phyloP scores from a whole-genome alignment of 2,113 vertebrate species.

The Oriolus oriolus region DNA sequence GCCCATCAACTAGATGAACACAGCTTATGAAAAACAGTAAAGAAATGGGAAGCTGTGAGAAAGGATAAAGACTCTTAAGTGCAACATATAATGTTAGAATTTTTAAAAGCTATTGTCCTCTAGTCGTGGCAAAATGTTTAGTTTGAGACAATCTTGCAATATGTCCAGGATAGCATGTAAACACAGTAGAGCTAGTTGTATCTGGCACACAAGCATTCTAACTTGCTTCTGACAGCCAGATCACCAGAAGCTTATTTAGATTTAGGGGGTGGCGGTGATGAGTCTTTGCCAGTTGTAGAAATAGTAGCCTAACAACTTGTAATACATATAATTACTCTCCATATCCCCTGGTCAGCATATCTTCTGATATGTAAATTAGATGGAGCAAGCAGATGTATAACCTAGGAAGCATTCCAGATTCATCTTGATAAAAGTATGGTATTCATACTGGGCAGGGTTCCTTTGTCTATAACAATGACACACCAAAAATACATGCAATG shows the following conservation, averaged over 20 bases:
- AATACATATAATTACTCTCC: slow-evolving; percentile 68
- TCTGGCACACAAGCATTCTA: slow-evolving; percentile 31
- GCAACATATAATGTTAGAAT: background rate
- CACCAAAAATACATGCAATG: slow-evolving; percentile 23
- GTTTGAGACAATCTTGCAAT: slow-evolving; percentile 23
- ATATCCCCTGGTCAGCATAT: slow-evolving; percentile 67
- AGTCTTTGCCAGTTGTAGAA: slow-evolving; percentile 67
- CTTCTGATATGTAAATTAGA: slow-evolving; percentile 70
- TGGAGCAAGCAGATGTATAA: slow-evolving; percentile 66
- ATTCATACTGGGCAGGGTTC: slow-evolving; percentile 47
- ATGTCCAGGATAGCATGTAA: background rate
- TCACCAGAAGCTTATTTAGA: slow-evolving; percentile 64
- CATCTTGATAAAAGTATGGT: slow-evolving; percentile 68
- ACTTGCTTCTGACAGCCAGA: slow-evolving; percentile 54
- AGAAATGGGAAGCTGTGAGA: background rate
- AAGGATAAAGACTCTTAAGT: background rate
- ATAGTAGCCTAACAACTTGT: slow-evolving; percentile 69
- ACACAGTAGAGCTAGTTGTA: slow-evolving; percentile 12
- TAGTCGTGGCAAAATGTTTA: slow-evolving; percentile 9
- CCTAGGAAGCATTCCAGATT: slow-evolving; percentile 68
- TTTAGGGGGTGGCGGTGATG: slow-evolving; percentile 61
- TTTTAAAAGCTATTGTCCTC: background rate
- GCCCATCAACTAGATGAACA: background rate
- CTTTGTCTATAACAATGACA: slow-evolving; percentile 50
- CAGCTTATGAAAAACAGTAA: background rate